Evolutionary conservation across 1,140 invertebrate genomes (phyloP), one percentile per base, ranked within the genome.

Genomic region (Drosophila ohnishii): DNA sequence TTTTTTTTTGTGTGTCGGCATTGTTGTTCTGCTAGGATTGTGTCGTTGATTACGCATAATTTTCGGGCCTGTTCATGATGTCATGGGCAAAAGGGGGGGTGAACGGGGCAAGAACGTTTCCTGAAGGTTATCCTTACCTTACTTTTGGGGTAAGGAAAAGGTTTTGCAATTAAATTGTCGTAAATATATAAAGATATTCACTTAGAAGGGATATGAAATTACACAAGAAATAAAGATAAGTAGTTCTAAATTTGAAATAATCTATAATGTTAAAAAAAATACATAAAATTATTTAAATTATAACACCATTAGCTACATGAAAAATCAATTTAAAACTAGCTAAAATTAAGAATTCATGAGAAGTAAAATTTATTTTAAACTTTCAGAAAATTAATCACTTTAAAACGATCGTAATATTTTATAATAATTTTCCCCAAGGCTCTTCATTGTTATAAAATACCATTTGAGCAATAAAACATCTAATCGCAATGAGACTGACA

Each of bases 1-100:
- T 72, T 83, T 63, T 63, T 83, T 71, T 70, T 47, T 28, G 22
- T 64, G 2, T 69, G 63, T 13, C 22, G 35, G 28, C 37, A 37
- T 62, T 72, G 40, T 64, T 30, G 72, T 84, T 80, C 79, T 78
- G 67, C 70, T 77, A 74, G 75, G 66, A 62, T 83, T 79, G 76
- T 76, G 72, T 71, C 69, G 69, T 51, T 83, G 83, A 87, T 87
- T 87, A 87, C 83, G 83, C 83, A 87, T 87, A 71, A 83, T 87
- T 88, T 84, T 75, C 47, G 79, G 71, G 67, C 60, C 71, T 57
- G 71, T 39, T 77, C 64, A 74, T 87, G 84, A 88, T 88, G 84
- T 88, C 84, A 86, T 87, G 75, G 72, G n/a, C 16, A 40, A 48
- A 42, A 42, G 51, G 48, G 39, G 50, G 10, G 47, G 39, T 34